phyloP scores from a whole-genome alignment of 2,113 vertebrate genomes.

The Halichoerus grypus region DNA sequence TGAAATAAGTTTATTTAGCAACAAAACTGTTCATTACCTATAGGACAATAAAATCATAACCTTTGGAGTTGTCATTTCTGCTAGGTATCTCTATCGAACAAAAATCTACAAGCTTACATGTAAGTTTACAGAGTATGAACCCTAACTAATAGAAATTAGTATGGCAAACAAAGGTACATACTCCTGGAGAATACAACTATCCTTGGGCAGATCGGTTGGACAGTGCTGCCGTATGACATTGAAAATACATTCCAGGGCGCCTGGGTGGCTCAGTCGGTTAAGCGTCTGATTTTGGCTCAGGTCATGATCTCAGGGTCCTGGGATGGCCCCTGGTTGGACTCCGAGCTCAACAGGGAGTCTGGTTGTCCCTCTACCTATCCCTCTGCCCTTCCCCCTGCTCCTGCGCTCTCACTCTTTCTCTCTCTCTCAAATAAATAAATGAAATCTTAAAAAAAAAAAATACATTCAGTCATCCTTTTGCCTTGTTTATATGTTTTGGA shows the following conservation, averaged over 20 bases:
- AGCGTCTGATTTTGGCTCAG: not conserved
- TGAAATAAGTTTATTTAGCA: not conserved
- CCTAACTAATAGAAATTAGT: not conserved
- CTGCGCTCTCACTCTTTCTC: too few relatives aligned
- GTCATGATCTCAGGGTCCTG: not conserved
- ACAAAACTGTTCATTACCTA: not conserved
- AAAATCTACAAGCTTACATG: constrained; percentile 1
- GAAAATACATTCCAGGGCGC: not conserved
- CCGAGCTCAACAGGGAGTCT: not conserved
- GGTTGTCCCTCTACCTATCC: not conserved
- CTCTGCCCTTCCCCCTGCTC: not conserved
- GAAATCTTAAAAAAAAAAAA: not conserved
- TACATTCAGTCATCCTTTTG: not conserved
- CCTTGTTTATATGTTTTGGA: constrained; percentile 39
- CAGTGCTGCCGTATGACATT: not conserved
- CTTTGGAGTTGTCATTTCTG: not conserved
- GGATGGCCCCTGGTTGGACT: not conserved
- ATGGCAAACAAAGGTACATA: not conserved
- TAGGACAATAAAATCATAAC: constrained; percentile 9
- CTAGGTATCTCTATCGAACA: not conserved
- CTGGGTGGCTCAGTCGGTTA: not conserved
- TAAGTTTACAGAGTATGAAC: not conserved
- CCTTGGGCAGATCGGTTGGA: not conserved
- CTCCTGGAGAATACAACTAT: not conserved
- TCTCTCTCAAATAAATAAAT: not conserved